Evolutionary conservation across 2,797 vertebrate genomes (phyloP).

Genomic region (Odontamblyopus lacepedii): DNA sequence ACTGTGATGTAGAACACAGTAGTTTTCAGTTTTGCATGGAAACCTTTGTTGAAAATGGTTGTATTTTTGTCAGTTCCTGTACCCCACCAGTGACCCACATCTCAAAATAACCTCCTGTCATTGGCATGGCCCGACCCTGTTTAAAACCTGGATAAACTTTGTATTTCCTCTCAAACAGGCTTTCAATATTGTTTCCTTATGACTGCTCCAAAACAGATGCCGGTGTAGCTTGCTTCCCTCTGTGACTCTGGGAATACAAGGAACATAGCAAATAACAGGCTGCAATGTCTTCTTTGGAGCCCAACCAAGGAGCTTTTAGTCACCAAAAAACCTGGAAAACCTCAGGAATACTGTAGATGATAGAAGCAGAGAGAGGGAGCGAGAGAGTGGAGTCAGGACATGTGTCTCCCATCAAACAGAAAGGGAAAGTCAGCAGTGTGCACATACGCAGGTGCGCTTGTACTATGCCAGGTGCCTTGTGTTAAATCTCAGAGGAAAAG

Average conservation of each 20-base stretch:
- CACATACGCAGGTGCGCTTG: constrained; percentile 61
- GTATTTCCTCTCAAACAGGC: constrained; percentile 16
- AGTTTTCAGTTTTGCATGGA: too few relatives aligned
- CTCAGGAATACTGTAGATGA: constrained; percentile 45
- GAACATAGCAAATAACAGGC: constrained; percentile 38
- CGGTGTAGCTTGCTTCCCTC: constrained; percentile 23
- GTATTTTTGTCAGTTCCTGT: constrained; percentile 25
- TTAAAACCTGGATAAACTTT: constrained; percentile 5
- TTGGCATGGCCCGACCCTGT: constrained; percentile 30
- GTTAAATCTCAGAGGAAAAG: constrained; percentile 65
- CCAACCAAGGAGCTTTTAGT: constrained; percentile 49
- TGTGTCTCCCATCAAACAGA: constrained; percentile 76
- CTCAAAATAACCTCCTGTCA: constrained; percentile 17
- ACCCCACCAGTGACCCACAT: constrained; percentile 9
- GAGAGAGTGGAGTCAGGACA: constrained; percentile 68
- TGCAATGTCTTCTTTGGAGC: constrained; percentile 57
- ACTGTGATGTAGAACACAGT: too few relatives aligned
- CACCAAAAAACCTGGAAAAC: constrained; percentile 54
- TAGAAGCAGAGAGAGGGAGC: constrained; percentile 15
- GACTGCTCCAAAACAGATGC: constrained; percentile 20
- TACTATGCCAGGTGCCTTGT: constrained; percentile 63
- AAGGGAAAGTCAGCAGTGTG: constrained; percentile 70
- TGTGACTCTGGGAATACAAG: constrained; percentile 31
- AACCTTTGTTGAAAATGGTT: constrained; percentile 10
- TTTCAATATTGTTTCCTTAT: constrained; percentile 24